Conservation (phyloP, 2,113 vertebrate species). For the Desmodus rotundus region DNA sequence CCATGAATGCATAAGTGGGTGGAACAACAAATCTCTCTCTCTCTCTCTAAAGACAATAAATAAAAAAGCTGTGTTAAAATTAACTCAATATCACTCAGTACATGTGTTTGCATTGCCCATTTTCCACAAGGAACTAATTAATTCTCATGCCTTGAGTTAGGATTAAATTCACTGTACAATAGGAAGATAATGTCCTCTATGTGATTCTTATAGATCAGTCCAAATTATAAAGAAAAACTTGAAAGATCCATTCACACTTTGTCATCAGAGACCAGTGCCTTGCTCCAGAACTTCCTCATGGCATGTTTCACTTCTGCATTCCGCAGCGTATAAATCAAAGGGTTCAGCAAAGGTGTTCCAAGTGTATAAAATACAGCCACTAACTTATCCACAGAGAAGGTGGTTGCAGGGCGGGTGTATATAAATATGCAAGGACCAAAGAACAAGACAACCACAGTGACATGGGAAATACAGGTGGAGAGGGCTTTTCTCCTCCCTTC, state of each 20-base stretch:
- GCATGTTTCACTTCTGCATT: slow-evolving; percentile 65
- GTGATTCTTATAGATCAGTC: neutral
- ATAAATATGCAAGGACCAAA: slow-evolving; percentile 54
- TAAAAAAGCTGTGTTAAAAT: neutral
- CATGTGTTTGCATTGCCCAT: neutral
- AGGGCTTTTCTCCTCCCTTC: slow-evolving; percentile 35
- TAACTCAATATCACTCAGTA: neutral
- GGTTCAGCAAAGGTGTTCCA: slow-evolving; percentile 61
- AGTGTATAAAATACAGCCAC: slow-evolving; percentile 61
- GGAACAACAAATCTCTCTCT: neutral
- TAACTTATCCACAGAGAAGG: slow-evolving; percentile 43
- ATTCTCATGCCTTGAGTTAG: neutral
- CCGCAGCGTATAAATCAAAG: slow-evolving; percentile 65
- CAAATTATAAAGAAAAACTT: neutral
- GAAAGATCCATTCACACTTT: neutral
- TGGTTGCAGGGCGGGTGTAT: slow-evolving; percentile 27
- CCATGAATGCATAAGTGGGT: neutral
- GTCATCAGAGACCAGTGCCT: neutral
- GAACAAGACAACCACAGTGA: slow-evolving; percentile 25
- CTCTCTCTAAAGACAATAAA: neutral
- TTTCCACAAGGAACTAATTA: neutral
- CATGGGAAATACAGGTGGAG: slow-evolving; percentile 28
- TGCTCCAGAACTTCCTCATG: slow-evolving; percentile 56
- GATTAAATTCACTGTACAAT: neutral
- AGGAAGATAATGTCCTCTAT: neutral